Conservation (phyloP, 1,140 invertebrate genomes). For the Cyclina sinensis region DNA sequence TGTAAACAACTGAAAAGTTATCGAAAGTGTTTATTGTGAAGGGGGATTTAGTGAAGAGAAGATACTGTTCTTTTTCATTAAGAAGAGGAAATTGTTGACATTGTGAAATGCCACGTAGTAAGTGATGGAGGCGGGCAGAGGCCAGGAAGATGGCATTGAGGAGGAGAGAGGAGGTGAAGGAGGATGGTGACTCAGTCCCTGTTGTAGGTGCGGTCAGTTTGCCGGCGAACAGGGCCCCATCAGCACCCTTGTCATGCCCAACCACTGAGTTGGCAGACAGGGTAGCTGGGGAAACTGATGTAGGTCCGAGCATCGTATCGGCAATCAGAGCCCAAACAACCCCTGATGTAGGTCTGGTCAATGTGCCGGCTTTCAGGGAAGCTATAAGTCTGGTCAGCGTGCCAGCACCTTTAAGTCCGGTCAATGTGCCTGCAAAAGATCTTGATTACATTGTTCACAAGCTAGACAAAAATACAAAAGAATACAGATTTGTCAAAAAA, state of each 20-base stretch:
- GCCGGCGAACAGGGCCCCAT: background rate
- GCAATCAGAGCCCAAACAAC: conserved; percentile 5
- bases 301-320: background rate
- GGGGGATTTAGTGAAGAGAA: too few species aligned
- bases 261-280: background rate
- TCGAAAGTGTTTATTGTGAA: too few species aligned
- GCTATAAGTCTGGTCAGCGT: too few species aligned
- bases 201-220: background rate
- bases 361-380: too few species aligned
- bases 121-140: background rate
- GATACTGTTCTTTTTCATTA: too few species aligned
- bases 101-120: conserved; percentile 11
- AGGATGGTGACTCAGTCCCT: background rate
- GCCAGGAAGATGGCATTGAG: background rate
- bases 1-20: too few species aligned
- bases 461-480: background rate
- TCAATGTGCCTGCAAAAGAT: too few species aligned
- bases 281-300: background rate
- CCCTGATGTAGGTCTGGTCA: background rate
- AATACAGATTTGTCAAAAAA: background rate
- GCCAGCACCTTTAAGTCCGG: too few species aligned
- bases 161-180: background rate
- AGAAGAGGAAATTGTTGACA: too few species aligned
- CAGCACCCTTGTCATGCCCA: background rate
- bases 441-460: too few species aligned